A percentile compares a stretch with the other conserved stretches of the same genome.
phyloP scores from a whole-genome alignment of 2,113 vertebrate genomes.

The Chinchilla lanigera region DNA sequence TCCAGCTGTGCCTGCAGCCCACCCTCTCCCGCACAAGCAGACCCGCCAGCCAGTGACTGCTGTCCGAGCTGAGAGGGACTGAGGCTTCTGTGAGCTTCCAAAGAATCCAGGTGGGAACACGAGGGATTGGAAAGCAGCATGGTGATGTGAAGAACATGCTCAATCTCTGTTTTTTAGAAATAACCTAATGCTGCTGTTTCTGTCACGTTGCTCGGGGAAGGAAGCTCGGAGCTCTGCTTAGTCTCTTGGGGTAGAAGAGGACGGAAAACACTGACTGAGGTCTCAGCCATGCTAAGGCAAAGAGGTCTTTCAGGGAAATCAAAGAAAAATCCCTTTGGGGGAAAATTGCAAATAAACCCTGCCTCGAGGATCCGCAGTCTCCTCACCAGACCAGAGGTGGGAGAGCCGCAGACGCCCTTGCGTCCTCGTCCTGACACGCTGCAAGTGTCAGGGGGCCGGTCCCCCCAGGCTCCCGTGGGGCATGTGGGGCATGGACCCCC shows the following conservation, averaged over 20 bases:
- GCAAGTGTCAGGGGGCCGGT: background rate
- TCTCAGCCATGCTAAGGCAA: background rate
- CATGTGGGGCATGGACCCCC: no score
- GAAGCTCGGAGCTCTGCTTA: background rate
- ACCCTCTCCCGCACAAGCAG: background rate
- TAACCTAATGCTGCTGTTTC: background rate
- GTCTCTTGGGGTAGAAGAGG: background rate
- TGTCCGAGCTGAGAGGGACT: background rate
- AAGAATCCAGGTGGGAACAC: background rate
- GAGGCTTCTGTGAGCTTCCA: background rate
- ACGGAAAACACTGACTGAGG: background rate
- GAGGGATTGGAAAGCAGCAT: background rate
- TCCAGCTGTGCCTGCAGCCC: background rate
- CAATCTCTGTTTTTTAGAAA: background rate
- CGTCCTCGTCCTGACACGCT: background rate
- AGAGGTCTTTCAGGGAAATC: background rate
- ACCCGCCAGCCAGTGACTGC: background rate
- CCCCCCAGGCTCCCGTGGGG: background rate
- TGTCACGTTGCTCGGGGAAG: background rate
- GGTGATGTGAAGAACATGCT: background rate
- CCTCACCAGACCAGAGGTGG: no score
- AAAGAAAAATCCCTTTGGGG: background rate
- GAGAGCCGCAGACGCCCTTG: no score
- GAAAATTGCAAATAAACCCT: background rate
- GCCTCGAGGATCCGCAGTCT: background rate